Evolutionary conservation across 2,888 invertebrate genomes (phyloP).

Genomic region (Scaptodrosophila latifasciaeformis): DNA sequence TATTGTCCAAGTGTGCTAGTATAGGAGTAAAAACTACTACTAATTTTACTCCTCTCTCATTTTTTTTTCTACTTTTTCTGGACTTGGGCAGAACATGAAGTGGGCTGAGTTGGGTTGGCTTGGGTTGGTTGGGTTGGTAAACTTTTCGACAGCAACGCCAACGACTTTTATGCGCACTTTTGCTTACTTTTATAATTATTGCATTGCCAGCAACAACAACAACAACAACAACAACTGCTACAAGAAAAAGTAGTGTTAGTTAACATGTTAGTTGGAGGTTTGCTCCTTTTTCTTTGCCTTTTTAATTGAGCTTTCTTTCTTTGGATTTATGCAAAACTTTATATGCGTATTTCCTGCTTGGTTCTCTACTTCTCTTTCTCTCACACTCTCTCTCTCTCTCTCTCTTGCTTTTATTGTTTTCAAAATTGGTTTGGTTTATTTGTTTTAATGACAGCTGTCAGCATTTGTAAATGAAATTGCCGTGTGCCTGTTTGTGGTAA

Average conservation of each 20-base stretch:
- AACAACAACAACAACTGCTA: neutral
- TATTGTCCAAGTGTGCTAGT: slow-evolving; percentile 9
- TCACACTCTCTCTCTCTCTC: neutral
- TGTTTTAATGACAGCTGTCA: slow-evolving; percentile 46
- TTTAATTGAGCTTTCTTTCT: slow-evolving; percentile 27
- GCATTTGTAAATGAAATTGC: slow-evolving; percentile 28
- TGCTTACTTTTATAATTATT: slow-evolving; percentile 35
- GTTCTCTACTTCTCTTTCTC: neutral
- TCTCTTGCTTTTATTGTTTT: too few relatives aligned
- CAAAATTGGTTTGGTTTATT: neutral
- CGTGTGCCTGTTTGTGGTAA: too few relatives aligned
- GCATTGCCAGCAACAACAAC: slow-evolving; percentile 10
- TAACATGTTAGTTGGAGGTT: neutral
- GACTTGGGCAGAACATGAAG: slow-evolving; percentile 8
- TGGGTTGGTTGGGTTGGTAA: slow-evolving; percentile 23
- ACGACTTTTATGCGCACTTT: slow-evolving; percentile 39
- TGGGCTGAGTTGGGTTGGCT: slow-evolving; percentile 6
- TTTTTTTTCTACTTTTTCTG: slow-evolving; percentile 1
- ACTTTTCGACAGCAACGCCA: slow-evolving; percentile 6
- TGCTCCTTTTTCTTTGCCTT: slow-evolving; percentile 7
- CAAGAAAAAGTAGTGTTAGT: neutral
- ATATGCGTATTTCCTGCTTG: slow-evolving; percentile 9
- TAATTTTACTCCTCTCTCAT: neutral
- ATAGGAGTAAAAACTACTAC: slow-evolving; percentile 14
- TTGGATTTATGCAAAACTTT: slow-evolving; percentile 12